phyloP scores from a whole-genome alignment of 2,113 vertebrate genomes.

The Girardinichthys multiradiatus region DNA sequence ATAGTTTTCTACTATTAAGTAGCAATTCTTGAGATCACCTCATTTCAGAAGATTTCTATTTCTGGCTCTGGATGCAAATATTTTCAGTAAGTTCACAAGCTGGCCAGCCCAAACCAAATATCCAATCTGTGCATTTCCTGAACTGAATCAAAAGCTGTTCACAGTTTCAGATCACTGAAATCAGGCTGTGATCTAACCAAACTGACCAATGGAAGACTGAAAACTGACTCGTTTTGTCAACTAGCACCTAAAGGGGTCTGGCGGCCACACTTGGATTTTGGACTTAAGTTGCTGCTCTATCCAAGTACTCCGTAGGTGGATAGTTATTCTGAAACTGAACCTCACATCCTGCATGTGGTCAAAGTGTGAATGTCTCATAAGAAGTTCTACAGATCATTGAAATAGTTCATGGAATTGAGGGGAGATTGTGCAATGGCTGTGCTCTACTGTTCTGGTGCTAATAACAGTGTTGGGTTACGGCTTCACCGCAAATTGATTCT shows the following conservation, averaged over 20 bases:
- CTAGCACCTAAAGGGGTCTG: constrained; percentile 22
- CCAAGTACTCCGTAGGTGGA: constrained; percentile 42
- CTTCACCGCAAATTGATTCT: constrained; percentile 42
- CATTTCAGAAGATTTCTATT: too few relatives aligned
- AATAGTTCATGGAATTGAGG: constrained; percentile 30
- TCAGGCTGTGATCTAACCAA: constrained; percentile 9
- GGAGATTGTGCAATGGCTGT: constrained; percentile 12
- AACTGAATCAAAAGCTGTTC: constrained; percentile 1
- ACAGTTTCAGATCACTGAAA: constrained; percentile 10
- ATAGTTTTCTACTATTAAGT: not conserved
- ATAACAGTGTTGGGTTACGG: constrained; percentile 45
- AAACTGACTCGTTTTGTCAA: constrained; percentile 22
- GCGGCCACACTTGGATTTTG: constrained; percentile 29
- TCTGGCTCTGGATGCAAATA: too few relatives aligned
- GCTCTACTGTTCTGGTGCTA: constrained; percentile 49
- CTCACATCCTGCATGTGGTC: constrained; percentile 48
- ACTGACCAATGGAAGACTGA: constrained; percentile 26
- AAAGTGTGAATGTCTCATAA: constrained; percentile 33
- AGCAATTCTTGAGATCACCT: not conserved
- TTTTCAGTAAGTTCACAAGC: too few relatives aligned
- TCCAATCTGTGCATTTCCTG: not conserved
- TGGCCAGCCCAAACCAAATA: too few relatives aligned
- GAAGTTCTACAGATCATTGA: constrained; percentile 22
- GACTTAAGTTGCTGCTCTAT: constrained; percentile 17
- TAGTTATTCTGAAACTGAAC: constrained; percentile 39